Evolutionary conservation across 2,797 vertebrate species (phyloP).

Genomic region (Molossus alvarezi): DNA sequence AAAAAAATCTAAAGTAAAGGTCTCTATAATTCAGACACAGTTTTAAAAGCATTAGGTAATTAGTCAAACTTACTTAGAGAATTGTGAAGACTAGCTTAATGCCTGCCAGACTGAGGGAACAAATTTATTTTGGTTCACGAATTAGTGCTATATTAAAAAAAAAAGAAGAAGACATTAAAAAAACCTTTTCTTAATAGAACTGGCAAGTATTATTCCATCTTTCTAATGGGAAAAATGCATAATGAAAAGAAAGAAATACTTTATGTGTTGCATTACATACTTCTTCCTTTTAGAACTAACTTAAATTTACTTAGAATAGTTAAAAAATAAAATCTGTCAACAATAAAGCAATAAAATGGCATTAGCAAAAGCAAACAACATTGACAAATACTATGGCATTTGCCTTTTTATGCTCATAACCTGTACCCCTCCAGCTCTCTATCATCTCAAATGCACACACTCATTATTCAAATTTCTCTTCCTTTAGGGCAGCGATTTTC

Average conservation of each 20-base stretch:
- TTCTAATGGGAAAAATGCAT: constrained; percentile 43
- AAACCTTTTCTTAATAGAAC: not conserved
- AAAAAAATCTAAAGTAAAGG: constrained; percentile 66
- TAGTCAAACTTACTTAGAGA: constrained; percentile 62
- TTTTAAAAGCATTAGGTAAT: constrained; percentile 73
- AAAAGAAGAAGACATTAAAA: not conserved
- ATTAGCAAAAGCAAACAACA: not conserved
- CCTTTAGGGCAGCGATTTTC: not conserved
- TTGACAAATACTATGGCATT: not conserved
- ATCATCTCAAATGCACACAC: not conserved
- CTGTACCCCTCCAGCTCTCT: not conserved
- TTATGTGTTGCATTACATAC: constrained; percentile 14
- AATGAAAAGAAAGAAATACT: constrained; percentile 59
- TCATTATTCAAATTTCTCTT: not conserved
- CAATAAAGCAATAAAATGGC: constrained; percentile 44
- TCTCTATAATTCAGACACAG: constrained; percentile 73
- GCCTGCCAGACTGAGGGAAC: constrained; percentile 40
- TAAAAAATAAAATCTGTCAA: constrained; percentile 42
- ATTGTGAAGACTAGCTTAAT: constrained; percentile 54
- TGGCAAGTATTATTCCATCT: not conserved
- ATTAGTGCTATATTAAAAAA: not conserved
- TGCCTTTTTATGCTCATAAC: not conserved
- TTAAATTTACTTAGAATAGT: constrained; percentile 22
- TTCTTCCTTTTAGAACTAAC: constrained; percentile 39
- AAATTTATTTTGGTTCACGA: constrained; percentile 67